Base-by-base conservation (phyloP, 2,888 invertebrate genomes). In the Hydropsyche betteni region DNA sequence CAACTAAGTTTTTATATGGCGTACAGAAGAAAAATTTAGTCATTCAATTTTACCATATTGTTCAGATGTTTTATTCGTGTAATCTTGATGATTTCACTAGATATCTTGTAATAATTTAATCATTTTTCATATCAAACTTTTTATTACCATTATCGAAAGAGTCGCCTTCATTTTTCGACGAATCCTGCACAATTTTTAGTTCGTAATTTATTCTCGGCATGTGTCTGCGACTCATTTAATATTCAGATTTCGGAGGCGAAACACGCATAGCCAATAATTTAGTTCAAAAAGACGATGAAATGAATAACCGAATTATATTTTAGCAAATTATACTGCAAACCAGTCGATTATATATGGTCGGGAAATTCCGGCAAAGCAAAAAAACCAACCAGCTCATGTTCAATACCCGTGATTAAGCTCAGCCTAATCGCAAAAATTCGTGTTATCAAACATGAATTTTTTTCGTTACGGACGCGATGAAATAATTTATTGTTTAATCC, bases 221-320 rank as follows among this genome's bases (percentile, higher is more conserved):
- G 58, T 58, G 16, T 58, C 16, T 24, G 5, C 36, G 64, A 64
- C 36, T 64, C 12, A 12, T 64, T 64, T 36, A 64, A 64, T 64
- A 64, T 64, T 64, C 64, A 64, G 36, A 36, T 36, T 36, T 36
- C 14, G 64, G n/a, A 36, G 36, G 64, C 64, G 36, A 64, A 64
- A 64, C 36, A 64, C 36, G 36, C 36, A n/a, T 64, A 64, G 36
- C 64, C 64, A 64, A 64, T 64, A 64, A 64, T 64, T 64, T 64
- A 34, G n/a, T n/a, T 36, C 36, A 64, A 64, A 58, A 58, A 58
- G 58, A 58, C 58, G 58, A 58, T 24, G 58, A 58, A 64, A 64
- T 64, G 36, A 64, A 64, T 64, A 64, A 64, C 64, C 36, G 34
- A 64, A 64, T 64, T 64, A 64, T 64, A 64, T 64, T 64, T 36